Evolutionary conservation across 2,113 vertebrate genomes (phyloP), one percentile per base, ranked within the genome.

Genomic region (Rhizomys pruinosus): DNA sequence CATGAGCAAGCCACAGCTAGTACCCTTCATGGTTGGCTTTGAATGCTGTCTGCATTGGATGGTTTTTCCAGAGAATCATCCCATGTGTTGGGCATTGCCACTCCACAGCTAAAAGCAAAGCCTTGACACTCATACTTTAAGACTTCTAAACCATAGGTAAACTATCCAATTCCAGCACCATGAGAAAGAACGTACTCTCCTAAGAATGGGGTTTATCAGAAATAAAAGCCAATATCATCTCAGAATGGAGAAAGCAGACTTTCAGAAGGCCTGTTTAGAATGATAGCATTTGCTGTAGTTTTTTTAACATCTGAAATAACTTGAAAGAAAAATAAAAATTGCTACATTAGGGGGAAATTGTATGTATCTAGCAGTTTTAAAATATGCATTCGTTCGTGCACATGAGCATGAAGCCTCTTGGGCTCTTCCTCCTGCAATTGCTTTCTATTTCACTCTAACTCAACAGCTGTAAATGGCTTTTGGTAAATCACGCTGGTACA

Each of bases 401-500:
- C 57, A 39, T 66, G 94, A 76, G 84, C 95, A 84, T 16, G 80
- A 97, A n/a, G 77, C 82, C 93, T 97, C 94, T 84, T 79, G 93
- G 76, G 92, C 94, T 97, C 94, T 69, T 87, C 93, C 85, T 96
- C 86, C 80, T 55, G 37, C 80, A 42, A 32, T 90, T 95, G 95
- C 89, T 96, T 97, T 95, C 96, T 92, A 71, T 86, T 96, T 97
- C 88, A 74, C 39, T 96, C 88, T 81, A 80, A 95, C 82, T 86
- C 92, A 97, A 87, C 96, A 97, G 92, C 97, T 98, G 85, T 95
- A 97, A 97, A 92, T 19, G 94, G 84, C 87, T 96, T n/a, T 90
- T 91, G 92, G 82, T 95, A 96, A 97, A 96, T 91, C 47, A 39
- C 17, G 1, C 94, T 79, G 52, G 90, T 94, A 93, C 90, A 86